A percentile compares a stretch with the other conserved stretches of the same genome.
Evolutionary conservation across 2,113 vertebrate genomes (phyloP).

Genomic region (Hymenochirus boettgeri): DNA sequence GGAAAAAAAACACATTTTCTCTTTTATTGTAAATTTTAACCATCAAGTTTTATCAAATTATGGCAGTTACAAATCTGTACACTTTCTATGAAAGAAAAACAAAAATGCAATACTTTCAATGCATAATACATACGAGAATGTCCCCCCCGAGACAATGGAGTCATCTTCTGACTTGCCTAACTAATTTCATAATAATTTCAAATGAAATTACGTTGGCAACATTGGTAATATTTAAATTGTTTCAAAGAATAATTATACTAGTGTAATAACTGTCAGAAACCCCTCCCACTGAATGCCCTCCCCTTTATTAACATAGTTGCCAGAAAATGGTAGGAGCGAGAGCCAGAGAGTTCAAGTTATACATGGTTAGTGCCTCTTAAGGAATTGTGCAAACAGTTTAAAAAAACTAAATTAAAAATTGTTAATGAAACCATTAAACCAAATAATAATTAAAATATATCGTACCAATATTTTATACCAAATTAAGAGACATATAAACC

Average conservation of each 20-base stretch:
- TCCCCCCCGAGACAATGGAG: slow-evolving; percentile 48
- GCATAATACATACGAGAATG: slow-evolving; percentile 56
- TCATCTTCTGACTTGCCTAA: slow-evolving; percentile 65
- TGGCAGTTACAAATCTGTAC: slow-evolving; percentile 76
- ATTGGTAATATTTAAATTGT: slow-evolving; percentile 52
- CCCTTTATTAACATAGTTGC: too few relatives aligned
- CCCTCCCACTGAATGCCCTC: too few relatives aligned
- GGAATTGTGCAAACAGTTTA: slow-evolving; percentile 57
- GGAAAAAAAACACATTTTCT: slow-evolving; percentile 13
- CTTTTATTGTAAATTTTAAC: slow-evolving; percentile 30
- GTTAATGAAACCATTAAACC: slow-evolving; percentile 52
- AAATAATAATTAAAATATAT: slow-evolving; percentile 58
- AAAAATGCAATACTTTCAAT: slow-evolving; percentile 65
- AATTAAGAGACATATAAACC: slow-evolving; percentile 49
- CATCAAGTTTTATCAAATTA: slow-evolving; percentile 50
- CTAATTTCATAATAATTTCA: slow-evolving; percentile 43
- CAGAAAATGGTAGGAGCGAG: too few relatives aligned
- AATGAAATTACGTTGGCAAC: slow-evolving; percentile 44
- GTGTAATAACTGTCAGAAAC: too few relatives aligned
- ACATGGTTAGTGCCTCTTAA: too few relatives aligned
- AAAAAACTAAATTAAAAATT: slow-evolving; percentile 52
- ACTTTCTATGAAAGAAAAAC: slow-evolving; percentile 50
- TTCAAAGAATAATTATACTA: too few relatives aligned
- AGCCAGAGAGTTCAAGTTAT: too few relatives aligned
- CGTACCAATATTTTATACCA: slow-evolving; percentile 54